These are phyloP conservation scores for Chroicocephalus ridibundus DNA, from an alignment of 2,113 vertebrate genomes.

Conservation along the genomic window DNA sequence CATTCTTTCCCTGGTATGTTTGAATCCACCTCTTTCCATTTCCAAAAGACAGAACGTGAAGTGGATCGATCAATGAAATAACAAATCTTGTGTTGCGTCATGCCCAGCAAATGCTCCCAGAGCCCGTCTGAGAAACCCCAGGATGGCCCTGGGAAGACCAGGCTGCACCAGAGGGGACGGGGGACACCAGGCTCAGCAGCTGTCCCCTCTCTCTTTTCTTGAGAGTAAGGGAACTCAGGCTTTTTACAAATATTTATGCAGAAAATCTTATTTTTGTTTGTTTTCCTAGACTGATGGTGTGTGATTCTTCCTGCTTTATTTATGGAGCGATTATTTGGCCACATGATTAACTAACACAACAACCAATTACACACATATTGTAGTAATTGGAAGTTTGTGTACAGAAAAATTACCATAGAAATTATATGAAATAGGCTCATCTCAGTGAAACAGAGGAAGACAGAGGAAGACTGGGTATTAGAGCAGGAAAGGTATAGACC, in stretches of 20 bases:
- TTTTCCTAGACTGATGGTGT: background rate
- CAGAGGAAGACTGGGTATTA: background rate
- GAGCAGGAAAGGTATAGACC: background rate
- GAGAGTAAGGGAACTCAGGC: background rate
- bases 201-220: background rate
- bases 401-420: slow-evolving; percentile 14
- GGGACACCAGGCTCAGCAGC: background rate
- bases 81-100: background rate
- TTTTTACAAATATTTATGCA: background rate
- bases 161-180: background rate
- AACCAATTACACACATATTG: background rate
- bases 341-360: slow-evolving; percentile 2
- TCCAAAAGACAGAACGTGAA: background rate
- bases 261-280: background rate
- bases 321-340: slow-evolving; percentile 23
- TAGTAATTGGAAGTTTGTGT: background rate
- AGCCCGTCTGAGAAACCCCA: background rate
- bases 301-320: slow-evolving; percentile 17
- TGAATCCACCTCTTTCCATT: background rate
- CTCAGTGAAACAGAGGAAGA: background rate
- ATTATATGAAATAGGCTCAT: background rate
- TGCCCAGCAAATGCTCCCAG: background rate
- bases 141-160: background rate
- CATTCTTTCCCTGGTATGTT: background rate
- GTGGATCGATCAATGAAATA: background rate